Percentiles rank a stretch among this genome's conserved stretches.
phyloP scores from a whole-genome alignment of 2,113 vertebrate genomes.

The Paramormyrops kingsleyae region DNA sequence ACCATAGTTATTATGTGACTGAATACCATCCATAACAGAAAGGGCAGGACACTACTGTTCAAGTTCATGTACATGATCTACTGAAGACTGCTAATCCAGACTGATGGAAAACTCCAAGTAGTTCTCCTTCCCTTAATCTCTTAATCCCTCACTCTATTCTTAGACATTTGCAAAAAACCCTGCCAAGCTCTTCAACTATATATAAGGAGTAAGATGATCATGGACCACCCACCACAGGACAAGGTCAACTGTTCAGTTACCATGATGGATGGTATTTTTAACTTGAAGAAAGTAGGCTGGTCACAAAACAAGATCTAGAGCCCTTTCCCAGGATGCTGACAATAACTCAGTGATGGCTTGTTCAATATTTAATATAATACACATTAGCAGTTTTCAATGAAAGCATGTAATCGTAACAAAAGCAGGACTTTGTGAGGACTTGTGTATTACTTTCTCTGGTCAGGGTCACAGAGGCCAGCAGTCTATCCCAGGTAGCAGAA shows the following conservation, averaged over 20 bases:
- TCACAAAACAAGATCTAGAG: not conserved
- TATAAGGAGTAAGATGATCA: constrained; percentile 52
- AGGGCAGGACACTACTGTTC: not conserved
- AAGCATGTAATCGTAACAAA: too few relatives aligned
- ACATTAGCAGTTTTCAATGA: too few relatives aligned
- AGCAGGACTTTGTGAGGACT: too few relatives aligned
- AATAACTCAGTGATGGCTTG: too few relatives aligned
- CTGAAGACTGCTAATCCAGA: constrained; percentile 10
- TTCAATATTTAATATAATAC: too few relatives aligned
- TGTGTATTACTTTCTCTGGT: too few relatives aligned
- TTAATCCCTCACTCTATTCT: constrained; percentile 59
- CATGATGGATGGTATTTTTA: constrained; percentile 13
- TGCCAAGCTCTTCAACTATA: constrained; percentile 41
- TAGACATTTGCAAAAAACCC: constrained; percentile 66
- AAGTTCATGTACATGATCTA: constrained; percentile 8
- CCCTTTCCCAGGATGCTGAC: not conserved
- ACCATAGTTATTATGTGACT: not conserved
- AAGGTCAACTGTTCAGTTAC: not conserved
- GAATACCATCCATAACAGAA: not conserved
- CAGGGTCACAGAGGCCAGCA: too few relatives aligned
- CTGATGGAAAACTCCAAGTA: constrained; percentile 57
- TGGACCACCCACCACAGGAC: not conserved
- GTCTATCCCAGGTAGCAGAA: too few relatives aligned
- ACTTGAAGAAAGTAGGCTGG: not conserved
- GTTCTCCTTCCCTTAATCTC: constrained; percentile 22